Evolutionary conservation across 2,797 vertebrate species (phyloP).

Genomic region (Helicolenus hilgendorfi): DNA sequence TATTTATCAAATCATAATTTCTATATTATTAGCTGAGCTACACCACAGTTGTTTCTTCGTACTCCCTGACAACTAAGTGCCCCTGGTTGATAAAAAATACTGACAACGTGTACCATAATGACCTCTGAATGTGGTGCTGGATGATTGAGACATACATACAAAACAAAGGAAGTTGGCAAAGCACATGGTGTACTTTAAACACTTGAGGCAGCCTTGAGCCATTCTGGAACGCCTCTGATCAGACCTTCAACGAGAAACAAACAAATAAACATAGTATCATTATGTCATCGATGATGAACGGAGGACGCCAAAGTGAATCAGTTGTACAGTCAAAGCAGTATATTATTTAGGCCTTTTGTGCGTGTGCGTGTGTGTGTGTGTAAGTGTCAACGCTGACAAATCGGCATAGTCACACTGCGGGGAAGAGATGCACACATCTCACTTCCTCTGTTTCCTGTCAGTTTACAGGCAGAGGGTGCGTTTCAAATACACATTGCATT

Average conservation of each 20-base stretch:
- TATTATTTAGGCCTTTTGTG: neutral
- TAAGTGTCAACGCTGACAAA: neutral
- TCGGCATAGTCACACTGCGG: neutral
- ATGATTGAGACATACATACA: constrained; percentile 78
- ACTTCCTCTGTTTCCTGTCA: constrained; percentile 57
- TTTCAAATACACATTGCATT: neutral
- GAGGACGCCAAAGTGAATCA: too few species aligned
- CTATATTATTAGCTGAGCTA: neutral
- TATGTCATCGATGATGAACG: neutral
- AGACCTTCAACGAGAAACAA: constrained; percentile 59
- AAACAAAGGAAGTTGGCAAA: constrained; percentile 89
- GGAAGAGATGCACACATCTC: neutral
- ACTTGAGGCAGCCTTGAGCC: constrained; percentile 89
- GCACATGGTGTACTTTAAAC: constrained; percentile 91
- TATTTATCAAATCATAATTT: neutral
- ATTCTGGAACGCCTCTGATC: constrained; percentile 64
- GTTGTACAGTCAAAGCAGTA: neutral
- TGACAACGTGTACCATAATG: neutral
- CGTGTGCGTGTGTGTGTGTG: neutral
- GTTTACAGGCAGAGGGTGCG: neutral
- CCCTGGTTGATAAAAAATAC: neutral
- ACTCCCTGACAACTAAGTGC: neutral
- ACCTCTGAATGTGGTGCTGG: neutral
- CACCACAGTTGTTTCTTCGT: neutral
- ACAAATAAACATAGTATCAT: neutral